A percentile compares a stretch with the other conserved stretches of the same genome.
Evolutionary conservation across 2,113 vertebrate genomes (phyloP).

Genomic region (Lampris megalopsis): DNA sequence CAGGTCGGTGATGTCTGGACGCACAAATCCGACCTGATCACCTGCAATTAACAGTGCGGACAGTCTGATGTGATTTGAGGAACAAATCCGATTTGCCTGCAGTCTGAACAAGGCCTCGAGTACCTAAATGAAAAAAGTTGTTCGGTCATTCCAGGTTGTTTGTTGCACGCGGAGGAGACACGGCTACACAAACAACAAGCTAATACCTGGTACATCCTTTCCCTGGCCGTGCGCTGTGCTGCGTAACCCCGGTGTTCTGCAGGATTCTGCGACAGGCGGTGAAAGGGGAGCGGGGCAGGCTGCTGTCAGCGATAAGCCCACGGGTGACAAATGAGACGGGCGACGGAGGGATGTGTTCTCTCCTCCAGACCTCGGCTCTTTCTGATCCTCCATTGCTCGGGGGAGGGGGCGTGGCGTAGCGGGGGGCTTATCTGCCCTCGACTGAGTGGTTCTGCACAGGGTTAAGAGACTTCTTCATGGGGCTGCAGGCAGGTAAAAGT

Average conservation of each 20-base stretch:
- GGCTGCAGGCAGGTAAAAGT: neutral
- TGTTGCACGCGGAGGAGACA: too few relatives aligned
- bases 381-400: constrained; percentile 24
- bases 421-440: constrained; percentile 15
- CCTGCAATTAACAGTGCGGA: too few relatives aligned
- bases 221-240: too few relatives aligned
- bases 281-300: constrained; percentile 26
- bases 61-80: too few relatives aligned
- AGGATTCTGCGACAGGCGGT: constrained; percentile 18
- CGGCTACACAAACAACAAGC: too few relatives aligned
- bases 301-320: constrained; percentile 31
- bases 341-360: constrained; percentile 37
- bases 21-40: too few relatives aligned
- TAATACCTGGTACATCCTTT: too few relatives aligned
- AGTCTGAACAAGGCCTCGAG: too few relatives aligned
- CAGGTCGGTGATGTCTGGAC: too few relatives aligned
- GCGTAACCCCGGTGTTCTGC: neutral
- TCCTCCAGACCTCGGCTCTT: constrained; percentile 24
- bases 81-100: too few relatives aligned
- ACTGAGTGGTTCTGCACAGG: constrained; percentile 9
- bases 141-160: too few relatives aligned
- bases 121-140: too few relatives aligned
- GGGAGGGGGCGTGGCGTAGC: constrained; percentile 21
- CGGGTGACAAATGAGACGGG: constrained; percentile 36
- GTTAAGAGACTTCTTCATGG: neutral